Evolutionary conservation across 1,140 invertebrate species (phyloP).

Genomic region (Apocrypta bakeri): DNA sequence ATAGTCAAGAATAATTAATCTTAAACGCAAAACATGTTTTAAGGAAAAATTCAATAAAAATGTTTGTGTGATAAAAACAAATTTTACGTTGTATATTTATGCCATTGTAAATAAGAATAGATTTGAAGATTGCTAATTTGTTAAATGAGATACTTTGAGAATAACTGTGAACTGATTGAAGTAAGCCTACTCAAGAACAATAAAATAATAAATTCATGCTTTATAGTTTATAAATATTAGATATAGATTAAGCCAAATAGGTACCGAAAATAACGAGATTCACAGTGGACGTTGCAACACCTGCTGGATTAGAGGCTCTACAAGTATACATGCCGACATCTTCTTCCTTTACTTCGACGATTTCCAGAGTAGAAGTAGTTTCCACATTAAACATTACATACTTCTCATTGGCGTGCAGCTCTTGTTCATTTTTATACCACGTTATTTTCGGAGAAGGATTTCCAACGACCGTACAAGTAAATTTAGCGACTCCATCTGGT

Average conservation of each 20-base stretch:
- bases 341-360: conserved; percentile 78
- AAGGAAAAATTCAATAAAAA: too few species aligned
- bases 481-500: conserved; percentile 77
- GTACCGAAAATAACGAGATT: conserved; percentile 83
- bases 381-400: conserved; percentile 78
- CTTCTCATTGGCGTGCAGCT: conserved; percentile 79
- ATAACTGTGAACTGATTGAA: too few species aligned
- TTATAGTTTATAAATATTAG: too few species aligned
- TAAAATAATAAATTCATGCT: too few species aligned
- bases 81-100: too few species aligned
- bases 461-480: conserved; percentile 82
- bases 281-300: conserved; percentile 85
- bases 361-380: conserved; percentile 80
- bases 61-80: too few species aligned
- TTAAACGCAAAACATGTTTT: too few species aligned
- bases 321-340: conserved; percentile 88
- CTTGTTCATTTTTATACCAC: conserved; percentile 86
- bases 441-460: conserved; percentile 81
- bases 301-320: conserved; percentile 84
- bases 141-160: too few species aligned
- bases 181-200: too few species aligned
- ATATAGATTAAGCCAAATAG: background rate
- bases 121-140: too few species aligned
- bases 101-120: too few species aligned
- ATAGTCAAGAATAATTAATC: too few species aligned